Base-by-base conservation (phyloP, 2,888 invertebrate genomes). In the Byasa hedistus region DNA sequence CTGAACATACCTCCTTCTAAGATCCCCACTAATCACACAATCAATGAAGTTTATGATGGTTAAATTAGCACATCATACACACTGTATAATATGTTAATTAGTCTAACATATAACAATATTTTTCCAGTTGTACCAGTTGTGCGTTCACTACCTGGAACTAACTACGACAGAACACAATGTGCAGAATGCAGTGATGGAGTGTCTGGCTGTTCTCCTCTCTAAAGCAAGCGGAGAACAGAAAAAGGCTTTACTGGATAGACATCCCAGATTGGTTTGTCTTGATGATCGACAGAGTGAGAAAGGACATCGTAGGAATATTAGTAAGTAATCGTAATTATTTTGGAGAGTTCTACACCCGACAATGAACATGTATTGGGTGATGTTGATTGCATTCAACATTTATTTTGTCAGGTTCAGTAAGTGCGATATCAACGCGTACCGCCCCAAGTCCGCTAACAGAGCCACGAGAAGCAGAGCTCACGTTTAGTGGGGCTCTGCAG, bases 181-280 rank as follows among this genome's bases (percentile, higher is more conserved):
- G 67, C 95, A 97, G 74, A 98, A 98, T 79, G 95, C 97, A 1
- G 94, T 97, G 22, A 92, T 98, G 80, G 98, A 99, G 84, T 92
- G 94, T 76, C 88, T 96, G 36, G 93, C 94, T 24, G 93, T 94
- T 60, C 78, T 96, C 3, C 79, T 96, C 8, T 76, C 92, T 81
- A 72, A 93, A 3, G 88, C 92, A 0, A 87, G 89, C 0, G 83
- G 83, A 0, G 75, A 75, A 0, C 88, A 95, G 44, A 86, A 92
- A 63, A 79, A 83, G 2, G 86, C 92, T 1, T 79, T 96, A 21
- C 75, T 94, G 24, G 93, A 93, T 84, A 73, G 83, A n/a, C 83
- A 81, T 24, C 86, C 89, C 0, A 75, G 70, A 22, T 63, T 68
- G 0, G 76, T 87, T 0, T 77, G 76, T 12, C 69, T 89, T 21